A percentile compares a stretch with the other conserved stretches of the same genome.
phyloP scores from a whole-genome alignment of 1,140 invertebrate species.

The Globodera rostochiensis region DNA sequence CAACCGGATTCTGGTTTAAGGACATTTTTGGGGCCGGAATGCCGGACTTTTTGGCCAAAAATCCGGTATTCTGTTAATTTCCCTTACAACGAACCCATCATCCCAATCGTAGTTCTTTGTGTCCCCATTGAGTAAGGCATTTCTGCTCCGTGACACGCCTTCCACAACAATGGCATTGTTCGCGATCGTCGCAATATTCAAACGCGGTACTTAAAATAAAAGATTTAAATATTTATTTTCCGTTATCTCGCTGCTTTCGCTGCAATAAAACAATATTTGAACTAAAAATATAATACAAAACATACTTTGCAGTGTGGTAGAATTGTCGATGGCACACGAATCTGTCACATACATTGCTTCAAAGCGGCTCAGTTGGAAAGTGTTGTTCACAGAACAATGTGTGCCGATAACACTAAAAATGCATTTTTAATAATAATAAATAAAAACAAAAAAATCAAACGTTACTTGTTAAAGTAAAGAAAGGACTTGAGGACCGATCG shows the following conservation, averaged over 20 bases:
- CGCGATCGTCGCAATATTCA: conserved; percentile 88
- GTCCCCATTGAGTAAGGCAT: conserved; percentile 94
- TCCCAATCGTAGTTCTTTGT: conserved; percentile 95
- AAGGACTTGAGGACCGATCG: too few relatives aligned
- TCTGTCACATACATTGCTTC: conserved; percentile 80
- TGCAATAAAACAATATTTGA: not conserved
- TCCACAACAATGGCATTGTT: conserved; percentile 88
- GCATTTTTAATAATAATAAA: not conserved
- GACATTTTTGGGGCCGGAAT: too few relatives aligned
- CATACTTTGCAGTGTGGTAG: conserved; percentile 46
- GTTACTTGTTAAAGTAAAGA: too few relatives aligned
- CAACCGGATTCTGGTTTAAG: too few relatives aligned
- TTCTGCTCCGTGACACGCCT: conserved; percentile 85
- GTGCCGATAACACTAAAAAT: conserved; percentile 47
- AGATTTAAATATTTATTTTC: too few relatives aligned
- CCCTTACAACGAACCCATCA: conserved; percentile 86
- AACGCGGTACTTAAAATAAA: conserved; percentile 77
- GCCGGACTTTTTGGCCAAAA: too few relatives aligned
- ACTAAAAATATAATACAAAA: not conserved
- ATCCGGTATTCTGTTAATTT: not conserved
- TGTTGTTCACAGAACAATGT: conserved; percentile 24
- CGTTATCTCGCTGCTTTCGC: too few relatives aligned
- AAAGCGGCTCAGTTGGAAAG: conserved; percentile 86
- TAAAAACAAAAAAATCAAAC: conserved; percentile 1
- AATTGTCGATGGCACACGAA: conserved; percentile 39